Evolutionary conservation across 2,113 vertebrate species (phyloP).

Genomic region (Anguilla japonica): DNA sequence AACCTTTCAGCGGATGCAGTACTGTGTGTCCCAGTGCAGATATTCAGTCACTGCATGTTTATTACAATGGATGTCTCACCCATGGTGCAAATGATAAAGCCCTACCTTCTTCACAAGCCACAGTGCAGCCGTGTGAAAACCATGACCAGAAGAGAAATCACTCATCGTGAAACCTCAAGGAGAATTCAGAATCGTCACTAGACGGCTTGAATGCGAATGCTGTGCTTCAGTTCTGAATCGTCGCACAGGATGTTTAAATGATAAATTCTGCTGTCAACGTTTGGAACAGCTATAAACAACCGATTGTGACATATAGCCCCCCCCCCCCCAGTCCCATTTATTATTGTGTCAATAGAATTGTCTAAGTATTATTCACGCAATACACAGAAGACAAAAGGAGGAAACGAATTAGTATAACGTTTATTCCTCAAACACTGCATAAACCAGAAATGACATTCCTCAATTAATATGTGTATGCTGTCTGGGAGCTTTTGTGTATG

Average conservation of each 20-base stretch:
- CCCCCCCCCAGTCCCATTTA: background rate
- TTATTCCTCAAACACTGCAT: background rate
- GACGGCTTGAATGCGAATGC: too few species aligned
- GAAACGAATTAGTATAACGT: background rate
- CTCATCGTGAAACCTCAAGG: too few species aligned
- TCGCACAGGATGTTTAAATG: background rate
- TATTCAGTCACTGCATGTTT: too few species aligned
- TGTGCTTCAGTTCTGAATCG: background rate
- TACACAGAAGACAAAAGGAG: background rate
- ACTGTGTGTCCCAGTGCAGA: too few species aligned
- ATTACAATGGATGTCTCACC: too few species aligned
- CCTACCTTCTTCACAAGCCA: too few species aligned
- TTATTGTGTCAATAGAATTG: background rate
- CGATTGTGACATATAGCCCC: background rate
- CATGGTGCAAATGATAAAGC: too few species aligned
- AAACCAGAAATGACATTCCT: background rate
- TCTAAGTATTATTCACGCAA: background rate
- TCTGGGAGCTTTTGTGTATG: background rate
- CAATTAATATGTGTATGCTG: background rate
- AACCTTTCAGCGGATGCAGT: too few species aligned
- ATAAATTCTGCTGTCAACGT: background rate
- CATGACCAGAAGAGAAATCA: too few species aligned
- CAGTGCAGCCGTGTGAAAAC: too few species aligned
- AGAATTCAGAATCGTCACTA: too few species aligned
- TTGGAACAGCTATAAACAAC: background rate